Evolutionary conservation across 1,140 invertebrate genomes (phyloP).

Genomic region (Dreissena polymorpha): DNA sequence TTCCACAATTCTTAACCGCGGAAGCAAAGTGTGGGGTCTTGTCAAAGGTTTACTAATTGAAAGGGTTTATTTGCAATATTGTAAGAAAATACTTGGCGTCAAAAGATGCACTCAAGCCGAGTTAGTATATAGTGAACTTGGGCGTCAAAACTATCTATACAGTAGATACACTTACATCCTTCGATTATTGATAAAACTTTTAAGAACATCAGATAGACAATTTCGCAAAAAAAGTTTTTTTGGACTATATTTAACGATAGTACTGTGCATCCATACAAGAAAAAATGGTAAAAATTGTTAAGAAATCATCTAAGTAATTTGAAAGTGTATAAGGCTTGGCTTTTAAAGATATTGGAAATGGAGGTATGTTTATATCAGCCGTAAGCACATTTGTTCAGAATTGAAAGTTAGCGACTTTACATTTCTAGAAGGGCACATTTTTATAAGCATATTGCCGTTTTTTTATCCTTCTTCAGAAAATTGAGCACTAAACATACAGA

Average conservation of each 20-base stretch:
- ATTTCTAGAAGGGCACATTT: not conserved
- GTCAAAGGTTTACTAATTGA: not conserved
- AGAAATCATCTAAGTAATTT: not conserved
- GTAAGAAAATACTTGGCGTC: slow-evolving; percentile 12
- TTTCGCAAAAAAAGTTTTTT: not conserved
- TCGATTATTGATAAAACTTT: slow-evolving; percentile 7
- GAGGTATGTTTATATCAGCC: too few relatives aligned
- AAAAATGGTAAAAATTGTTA: not conserved
- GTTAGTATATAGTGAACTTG: slow-evolving; percentile 28
- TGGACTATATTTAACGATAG: not conserved
- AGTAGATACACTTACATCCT: not conserved
- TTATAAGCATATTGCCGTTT: not conserved
- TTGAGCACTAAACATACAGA: too few relatives aligned
- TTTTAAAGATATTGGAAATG: too few relatives aligned
- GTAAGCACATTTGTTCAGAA: slow-evolving; percentile 8
- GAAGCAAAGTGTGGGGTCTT: slow-evolving; percentile 3
- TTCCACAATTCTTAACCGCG: not conserved
- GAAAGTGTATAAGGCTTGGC: not conserved
- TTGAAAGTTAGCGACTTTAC: not conserved
- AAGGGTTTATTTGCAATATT: slow-evolving; percentile 4
- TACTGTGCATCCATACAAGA: not conserved
- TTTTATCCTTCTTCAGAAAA: too few relatives aligned
- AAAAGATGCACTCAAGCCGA: slow-evolving; percentile 17
- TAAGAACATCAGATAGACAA: not conserved
- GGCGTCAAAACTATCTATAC: not conserved